Base-by-base conservation (phyloP, 2,888 invertebrate species). In the Spialia ferax region DNA sequence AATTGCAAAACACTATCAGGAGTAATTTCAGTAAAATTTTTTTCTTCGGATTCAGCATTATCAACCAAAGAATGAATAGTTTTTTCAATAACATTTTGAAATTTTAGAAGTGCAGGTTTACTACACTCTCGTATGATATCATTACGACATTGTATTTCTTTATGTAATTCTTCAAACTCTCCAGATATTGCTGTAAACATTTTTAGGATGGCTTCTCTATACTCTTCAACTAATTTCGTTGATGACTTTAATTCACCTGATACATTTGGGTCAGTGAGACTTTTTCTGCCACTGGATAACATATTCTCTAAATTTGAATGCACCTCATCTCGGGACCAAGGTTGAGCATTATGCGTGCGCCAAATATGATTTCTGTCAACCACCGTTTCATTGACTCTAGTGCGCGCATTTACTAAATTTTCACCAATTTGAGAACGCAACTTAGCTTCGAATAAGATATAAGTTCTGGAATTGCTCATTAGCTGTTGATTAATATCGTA, bases 401-500 rank as follows among this genome's bases (percentile, higher is more conserved):
- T 85, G 69, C 82, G 82, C 1, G 82, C 80, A 65, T 71, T 75
- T 10, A 80, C 68, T 18, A 85, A 63, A 56, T 69, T 76, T 68
- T 84, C 82, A 63, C 87, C 84, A 2, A 84, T 83, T 67, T 88
- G 82, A 42, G 76, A 70, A 26, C 78, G 79, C 68, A 92, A 74
- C 63, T 85, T 81, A 15, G 79, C 82, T 71, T 88, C 88, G 50
- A 92, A 73, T 64, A 91, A 87, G 1, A 74, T 71, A 70, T 86
- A 89, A 7, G 88, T 87, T 72, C 87, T 81, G 8, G 70, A 78
- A 71, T 93, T 93, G 74, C 89, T 89, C 22, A 91, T 63, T 48
- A 91, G 74, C 71, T 92, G 91, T 71, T 91, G 88, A 75, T 92
- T 92, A 5, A 88, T 80, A 63, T 86, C 86, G 71, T 87, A 89